Evolutionary conservation across 2,797 vertebrate genomes (phyloP), one percentile per base, ranked within the genome.

Genomic region (Scyliorhinus canicula): DNA sequence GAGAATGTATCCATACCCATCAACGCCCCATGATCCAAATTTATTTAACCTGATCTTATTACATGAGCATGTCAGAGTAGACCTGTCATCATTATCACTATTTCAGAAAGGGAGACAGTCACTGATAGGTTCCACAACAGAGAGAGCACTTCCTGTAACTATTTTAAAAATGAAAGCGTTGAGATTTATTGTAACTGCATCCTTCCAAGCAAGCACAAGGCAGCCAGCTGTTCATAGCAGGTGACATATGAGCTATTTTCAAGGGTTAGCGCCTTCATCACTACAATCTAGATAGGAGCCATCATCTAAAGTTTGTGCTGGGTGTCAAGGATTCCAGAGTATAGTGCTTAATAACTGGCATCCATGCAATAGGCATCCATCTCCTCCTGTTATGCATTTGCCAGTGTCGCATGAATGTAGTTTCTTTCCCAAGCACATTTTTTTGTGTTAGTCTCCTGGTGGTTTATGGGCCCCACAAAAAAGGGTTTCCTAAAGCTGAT

Each of bases 201-300:
- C 19, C 35, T 90, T 90, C 86, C 86, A 16, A 90, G 35, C 86
- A 60, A 63, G 52, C 55, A 90, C 86, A 90, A 35, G 55, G 55
- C 55, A 90, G 55, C 35, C 55, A 90, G 14, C 35, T 90, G 86
- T 60, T 55, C 55, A 60, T 60, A 60, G 35, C 86, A 90, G 60
- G 55, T 90, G 86, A 60, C 55, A 60, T 35, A 60, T 90, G 35
- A 90, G 35, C 55, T 40, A 16, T 90, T 90, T 60, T 11, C n/a
- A 90, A 90, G 86, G 86, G 35, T 31, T 55, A 90, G 35, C 55
- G 60, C n/a, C 86, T n/a, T 88, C 86, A 88, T 60, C 55, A 90
- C 35, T 60, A 60, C 7, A n/a, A 12, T n/a, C 55, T 40, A 47
- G n/a, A 40, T 16, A 55, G 55, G 5, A 90, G 31, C 55, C 55